Percentiles rank a stretch among this genome's conserved stretches.
Conservation (phyloP, 92 coral and sea anemone genomes). For the Porites divaricata region DNA sequence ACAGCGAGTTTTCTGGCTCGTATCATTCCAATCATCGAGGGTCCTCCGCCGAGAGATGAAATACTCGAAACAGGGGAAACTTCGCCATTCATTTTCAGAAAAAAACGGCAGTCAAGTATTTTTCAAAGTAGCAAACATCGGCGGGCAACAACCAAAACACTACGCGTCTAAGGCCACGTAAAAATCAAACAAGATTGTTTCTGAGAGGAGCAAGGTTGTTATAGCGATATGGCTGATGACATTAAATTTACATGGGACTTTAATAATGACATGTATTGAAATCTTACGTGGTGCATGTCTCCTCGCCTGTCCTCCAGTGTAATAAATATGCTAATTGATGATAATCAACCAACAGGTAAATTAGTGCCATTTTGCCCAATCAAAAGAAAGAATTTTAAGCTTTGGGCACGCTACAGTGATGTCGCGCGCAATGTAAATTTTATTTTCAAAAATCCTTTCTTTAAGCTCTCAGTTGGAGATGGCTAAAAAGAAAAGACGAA, state of each 20-base stretch:
- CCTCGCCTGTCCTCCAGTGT: not conserved
- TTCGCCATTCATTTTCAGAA: constrained; percentile 40
- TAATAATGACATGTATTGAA: constrained; percentile 14
- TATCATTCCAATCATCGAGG: constrained; percentile 95
- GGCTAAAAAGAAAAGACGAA: not conserved
- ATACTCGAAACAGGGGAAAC: constrained; percentile 54
- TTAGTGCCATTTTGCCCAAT: not conserved
- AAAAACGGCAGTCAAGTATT: not conserved
- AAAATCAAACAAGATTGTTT: constrained; percentile 33
- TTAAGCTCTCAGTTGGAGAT: not conserved
- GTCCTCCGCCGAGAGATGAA: constrained; percentile 73
- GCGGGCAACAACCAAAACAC: constrained; percentile 17
- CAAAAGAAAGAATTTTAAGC: not conserved
- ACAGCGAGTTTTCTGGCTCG: constrained; percentile 94
- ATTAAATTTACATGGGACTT: constrained; percentile 73
- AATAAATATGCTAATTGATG: constrained; percentile 17
- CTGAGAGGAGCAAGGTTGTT: constrained; percentile 64
- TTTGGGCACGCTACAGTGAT: not conserved
- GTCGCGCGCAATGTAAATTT: not conserved
- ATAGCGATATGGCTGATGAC: constrained; percentile 73
- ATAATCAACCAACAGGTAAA: constrained; percentile 30
- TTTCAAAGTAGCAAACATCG: not conserved
- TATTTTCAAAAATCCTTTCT: not conserved
- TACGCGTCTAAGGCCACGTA: constrained; percentile 3
- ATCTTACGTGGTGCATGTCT: not conserved